phyloP scores from a whole-genome alignment of 2,113 vertebrate genomes.

The Microtus oregoni region DNA sequence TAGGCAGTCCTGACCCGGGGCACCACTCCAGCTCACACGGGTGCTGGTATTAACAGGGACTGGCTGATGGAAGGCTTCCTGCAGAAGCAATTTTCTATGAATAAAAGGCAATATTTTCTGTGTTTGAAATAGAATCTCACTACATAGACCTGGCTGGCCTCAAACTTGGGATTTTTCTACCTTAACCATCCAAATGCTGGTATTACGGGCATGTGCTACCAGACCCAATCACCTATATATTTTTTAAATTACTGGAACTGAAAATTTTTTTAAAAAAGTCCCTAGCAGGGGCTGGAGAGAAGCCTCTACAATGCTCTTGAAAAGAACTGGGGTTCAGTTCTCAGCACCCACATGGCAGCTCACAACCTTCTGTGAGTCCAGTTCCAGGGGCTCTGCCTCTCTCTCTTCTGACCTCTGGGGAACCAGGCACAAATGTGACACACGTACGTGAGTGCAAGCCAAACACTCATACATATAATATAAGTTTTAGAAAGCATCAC shows the following conservation, averaged over 20 bases:
- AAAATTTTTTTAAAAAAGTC: neutral
- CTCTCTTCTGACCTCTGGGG: neutral
- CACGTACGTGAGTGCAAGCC: neutral
- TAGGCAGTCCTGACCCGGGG: neutral
- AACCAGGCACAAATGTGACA: neutral
- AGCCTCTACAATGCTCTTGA: neutral
- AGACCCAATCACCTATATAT: neutral
- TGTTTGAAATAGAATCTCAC: neutral
- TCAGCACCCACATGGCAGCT: neutral
- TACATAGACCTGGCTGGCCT: neutral
- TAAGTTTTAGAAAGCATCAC: neutral
- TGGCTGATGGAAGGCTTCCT: neutral
- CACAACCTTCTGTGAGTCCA: neutral
- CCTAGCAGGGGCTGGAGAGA: neutral
- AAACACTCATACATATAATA: neutral
- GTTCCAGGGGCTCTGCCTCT: neutral
- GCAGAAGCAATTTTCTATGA: neutral
- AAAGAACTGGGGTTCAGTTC: neutral
- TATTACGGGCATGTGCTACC: neutral
- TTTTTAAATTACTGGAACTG: neutral
- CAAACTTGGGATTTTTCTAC: neutral
- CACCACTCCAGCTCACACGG: neutral
- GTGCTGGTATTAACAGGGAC: neutral
- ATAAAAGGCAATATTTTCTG: neutral
- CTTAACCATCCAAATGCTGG: neutral